Evolutionary conservation across 2,888 invertebrate genomes (phyloP), one percentile per base, ranked within the genome.

Genomic region (Agapostemon virescens): DNA sequence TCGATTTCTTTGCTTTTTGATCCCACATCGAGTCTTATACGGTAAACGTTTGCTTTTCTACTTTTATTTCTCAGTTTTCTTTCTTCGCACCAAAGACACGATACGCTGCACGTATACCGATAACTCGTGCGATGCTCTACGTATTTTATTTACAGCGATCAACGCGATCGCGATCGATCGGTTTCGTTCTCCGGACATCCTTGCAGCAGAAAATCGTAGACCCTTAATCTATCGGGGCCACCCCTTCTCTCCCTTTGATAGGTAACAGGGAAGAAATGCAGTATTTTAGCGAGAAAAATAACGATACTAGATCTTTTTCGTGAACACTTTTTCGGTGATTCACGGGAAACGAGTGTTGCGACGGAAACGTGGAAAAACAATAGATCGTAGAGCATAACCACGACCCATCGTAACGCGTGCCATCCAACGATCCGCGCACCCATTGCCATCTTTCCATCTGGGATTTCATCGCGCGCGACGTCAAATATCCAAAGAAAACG

Each of bases 1-100:
- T 71, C 68, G 63, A 63, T 63, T 68, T 52, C 45, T 77, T 64
- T 45, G 36, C 15, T 23, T 75, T 67, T 84, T 84, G 84, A 79
- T 82, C 85, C 79, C 79, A 69, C 70, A 68, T 68, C 63, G 30
- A 81, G 30, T 74, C 67, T 68, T 71, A 40, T 63, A 68, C 68
- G 63, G 45, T 30, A n/a, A 69, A 45, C 40, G 33, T 26, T 61
- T 42, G 55, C 5, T 69, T 15, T 2, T 45, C n/a, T n/a, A n/a
- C n/a, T n/a, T n/a, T n/a, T n/a, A n/a, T n/a, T n/a, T n/a, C n/a
- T n/a, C n/a, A n/a, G n/a, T n/a, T n/a, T n/a, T n/a, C n/a, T 55
- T 55, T 15, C 6, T 9, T 26, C 55, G 26, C 55, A 26, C 1
- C 20, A 26, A 15, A 55, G 15, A 55, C 55, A 55, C 26, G 13